Conservation (phyloP, 2,113 vertebrate genomes). For the Sakesphorus luctuosus region DNA sequence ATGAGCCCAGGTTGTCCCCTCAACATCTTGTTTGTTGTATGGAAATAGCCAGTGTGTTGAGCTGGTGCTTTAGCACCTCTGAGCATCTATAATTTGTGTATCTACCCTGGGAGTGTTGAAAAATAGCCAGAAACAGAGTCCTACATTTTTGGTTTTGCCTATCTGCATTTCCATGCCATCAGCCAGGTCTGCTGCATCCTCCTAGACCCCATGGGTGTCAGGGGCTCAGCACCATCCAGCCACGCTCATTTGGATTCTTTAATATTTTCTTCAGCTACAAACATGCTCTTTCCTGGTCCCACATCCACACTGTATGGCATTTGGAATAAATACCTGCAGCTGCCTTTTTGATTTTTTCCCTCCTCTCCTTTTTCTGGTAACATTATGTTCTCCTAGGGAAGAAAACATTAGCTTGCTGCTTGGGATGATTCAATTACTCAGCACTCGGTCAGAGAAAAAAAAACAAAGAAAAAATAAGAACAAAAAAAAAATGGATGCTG, state of each 20-base stretch:
- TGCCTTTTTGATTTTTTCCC: not conserved
- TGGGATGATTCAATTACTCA: conserved; percentile 59
- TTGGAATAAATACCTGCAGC: conserved; percentile 30
- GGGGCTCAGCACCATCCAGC: not conserved
- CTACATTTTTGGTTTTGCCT: not conserved
- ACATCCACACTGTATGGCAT: not conserved
- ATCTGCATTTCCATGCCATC: not conserved
- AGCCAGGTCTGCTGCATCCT: not conserved
- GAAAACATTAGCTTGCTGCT: conserved; percentile 34
- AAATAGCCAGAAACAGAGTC: not conserved
- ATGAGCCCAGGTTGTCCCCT: not conserved
- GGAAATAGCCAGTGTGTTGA: not conserved
- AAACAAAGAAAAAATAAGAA: not conserved
- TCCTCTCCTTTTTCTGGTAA: not conserved
- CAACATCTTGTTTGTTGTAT: not conserved
- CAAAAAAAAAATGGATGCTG: conserved; percentile 1
- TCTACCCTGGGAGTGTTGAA: not conserved
- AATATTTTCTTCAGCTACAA: not conserved
- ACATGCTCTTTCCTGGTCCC: not conserved
- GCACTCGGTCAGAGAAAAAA: conserved; percentile 28
- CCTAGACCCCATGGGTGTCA: not conserved
- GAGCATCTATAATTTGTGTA: not conserved
- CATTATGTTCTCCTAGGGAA: conserved; percentile 33
- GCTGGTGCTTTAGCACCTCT: not conserved
- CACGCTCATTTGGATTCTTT: not conserved